phyloP scores from a whole-genome alignment of 2,888 invertebrate genomes.

The Heliothis peltigera region DNA sequence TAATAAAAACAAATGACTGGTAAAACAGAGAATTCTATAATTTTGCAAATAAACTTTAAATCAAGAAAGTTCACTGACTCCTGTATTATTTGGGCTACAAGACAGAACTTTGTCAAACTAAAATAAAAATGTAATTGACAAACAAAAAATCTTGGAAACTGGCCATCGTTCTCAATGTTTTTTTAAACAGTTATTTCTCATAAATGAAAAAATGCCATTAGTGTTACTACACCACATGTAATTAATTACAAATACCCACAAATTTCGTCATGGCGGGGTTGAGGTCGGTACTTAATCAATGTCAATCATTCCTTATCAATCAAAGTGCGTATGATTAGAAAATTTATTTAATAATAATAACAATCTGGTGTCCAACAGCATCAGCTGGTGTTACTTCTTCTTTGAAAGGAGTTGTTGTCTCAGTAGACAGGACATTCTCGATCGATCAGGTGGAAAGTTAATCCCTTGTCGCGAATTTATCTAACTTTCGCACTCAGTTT shows the following conservation, averaged over 20 bases:
- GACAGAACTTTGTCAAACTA: background rate
- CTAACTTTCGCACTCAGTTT: slow-evolving; percentile 25
- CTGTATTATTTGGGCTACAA: background rate
- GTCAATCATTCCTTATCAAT: slow-evolving; percentile 46
- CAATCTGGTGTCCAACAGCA: too few species aligned
- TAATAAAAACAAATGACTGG: background rate
- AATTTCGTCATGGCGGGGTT: slow-evolving; percentile 29
- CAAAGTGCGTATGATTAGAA: slow-evolving; percentile 17
- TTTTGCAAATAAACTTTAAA: background rate
- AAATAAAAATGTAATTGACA: background rate
- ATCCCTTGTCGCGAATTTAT: slow-evolving; percentile 41
- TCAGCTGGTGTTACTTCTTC: background rate
- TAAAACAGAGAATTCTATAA: background rate
- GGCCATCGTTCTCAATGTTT: background rate
- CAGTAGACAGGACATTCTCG: background rate
- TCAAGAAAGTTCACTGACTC: slow-evolving; percentile 1
- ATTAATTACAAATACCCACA: background rate
- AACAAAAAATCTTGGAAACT: background rate
- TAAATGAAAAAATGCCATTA: too few species aligned
- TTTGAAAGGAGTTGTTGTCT: background rate
- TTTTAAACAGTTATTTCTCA: background rate
- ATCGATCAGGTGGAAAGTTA: slow-evolving; percentile 30
- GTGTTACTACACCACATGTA: background rate
- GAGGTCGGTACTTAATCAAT: slow-evolving; percentile 40
- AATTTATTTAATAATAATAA: too few species aligned